Conservation (phyloP, 2,888 invertebrate genomes). For the Hypomecis atomaria region DNA sequence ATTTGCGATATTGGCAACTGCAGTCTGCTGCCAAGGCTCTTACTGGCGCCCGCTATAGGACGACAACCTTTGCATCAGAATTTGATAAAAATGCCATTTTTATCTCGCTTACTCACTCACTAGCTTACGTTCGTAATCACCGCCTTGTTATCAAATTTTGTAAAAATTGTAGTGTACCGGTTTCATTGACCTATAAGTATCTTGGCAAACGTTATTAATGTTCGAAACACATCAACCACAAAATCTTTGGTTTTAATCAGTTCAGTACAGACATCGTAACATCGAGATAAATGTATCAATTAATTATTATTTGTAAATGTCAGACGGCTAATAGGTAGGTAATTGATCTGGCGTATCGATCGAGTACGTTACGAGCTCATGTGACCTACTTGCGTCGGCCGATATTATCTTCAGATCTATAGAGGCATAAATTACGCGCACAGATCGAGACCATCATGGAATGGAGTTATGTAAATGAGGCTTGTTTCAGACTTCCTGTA, state of each 20-base stretch:
- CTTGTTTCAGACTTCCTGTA: constrained; percentile 89
- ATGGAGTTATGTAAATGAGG: constrained; percentile 33
- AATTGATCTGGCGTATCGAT: constrained; percentile 55
- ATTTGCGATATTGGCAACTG: constrained; percentile 82
- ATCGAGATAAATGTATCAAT: constrained; percentile 40
- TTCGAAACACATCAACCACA: constrained; percentile 3
- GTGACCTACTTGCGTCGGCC: constrained; percentile 66
- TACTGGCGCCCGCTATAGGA: constrained; percentile 66
- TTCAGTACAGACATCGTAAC: constrained; percentile 20
- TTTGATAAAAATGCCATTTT: constrained; percentile 29
- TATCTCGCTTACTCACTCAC: constrained; percentile 12
- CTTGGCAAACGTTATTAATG: constrained; percentile 20
- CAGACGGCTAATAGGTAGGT: constrained; percentile 43
- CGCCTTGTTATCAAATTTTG: constrained; percentile 22
- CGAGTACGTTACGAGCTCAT: constrained; percentile 48
- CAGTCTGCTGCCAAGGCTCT: constrained; percentile 71
- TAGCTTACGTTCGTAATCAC: constrained; percentile 16
- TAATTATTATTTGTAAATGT: constrained; percentile 43
- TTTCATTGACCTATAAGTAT: constrained; percentile 27
- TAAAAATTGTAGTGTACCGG: constrained; percentile 18
- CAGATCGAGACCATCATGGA: constrained; percentile 45
- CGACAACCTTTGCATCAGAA: constrained; percentile 64
- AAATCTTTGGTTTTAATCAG: constrained; percentile 8
- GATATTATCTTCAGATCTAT: constrained; percentile 63
- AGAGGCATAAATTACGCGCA: constrained; percentile 50